These are phyloP conservation scores for Panagrolaimus sp. DNA, from an alignment of 1,140 invertebrate species.

Conservation along the genomic window DNA sequence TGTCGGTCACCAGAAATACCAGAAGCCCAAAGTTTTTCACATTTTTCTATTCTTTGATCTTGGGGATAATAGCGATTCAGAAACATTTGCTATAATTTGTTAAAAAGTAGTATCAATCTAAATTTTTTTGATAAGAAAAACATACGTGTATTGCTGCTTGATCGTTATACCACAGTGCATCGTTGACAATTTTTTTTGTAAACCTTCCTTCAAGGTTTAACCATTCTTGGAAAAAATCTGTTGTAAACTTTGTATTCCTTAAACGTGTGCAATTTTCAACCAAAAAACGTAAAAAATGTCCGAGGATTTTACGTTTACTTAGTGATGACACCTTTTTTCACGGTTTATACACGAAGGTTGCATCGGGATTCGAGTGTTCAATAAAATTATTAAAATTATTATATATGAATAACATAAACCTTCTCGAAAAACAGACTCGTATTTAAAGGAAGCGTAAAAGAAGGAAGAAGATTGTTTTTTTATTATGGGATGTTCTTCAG, in stretches of 20 bases:
- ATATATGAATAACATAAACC: no score
- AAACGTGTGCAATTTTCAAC: no score
- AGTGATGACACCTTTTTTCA: no score
- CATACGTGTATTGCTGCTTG: constrained; percentile 42
- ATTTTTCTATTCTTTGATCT: neutral
- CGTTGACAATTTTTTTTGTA: constrained; percentile 31
- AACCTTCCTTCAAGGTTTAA: constrained; percentile 28
- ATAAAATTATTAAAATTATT: no score
- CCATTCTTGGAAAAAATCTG: constrained; percentile 32
- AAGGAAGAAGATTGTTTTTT: no score
- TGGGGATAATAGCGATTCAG: neutral
- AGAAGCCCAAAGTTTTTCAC: neutral
- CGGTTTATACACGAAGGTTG: no score
- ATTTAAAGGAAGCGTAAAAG: no score
- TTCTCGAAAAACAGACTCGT: no score
- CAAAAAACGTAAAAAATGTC: no score
- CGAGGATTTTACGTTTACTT: no score
- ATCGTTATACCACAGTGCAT: constrained; percentile 43
- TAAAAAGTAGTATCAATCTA: neutral
- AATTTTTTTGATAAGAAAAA: neutral
- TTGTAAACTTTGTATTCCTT: constrained; percentile 33
- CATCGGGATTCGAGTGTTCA: no score
- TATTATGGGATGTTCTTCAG: no score
- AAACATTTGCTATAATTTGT: constrained; percentile 1
- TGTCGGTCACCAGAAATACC: neutral